Conservation (phyloP, 1,140 invertebrate species). For the Anastrepha ludens region DNA sequence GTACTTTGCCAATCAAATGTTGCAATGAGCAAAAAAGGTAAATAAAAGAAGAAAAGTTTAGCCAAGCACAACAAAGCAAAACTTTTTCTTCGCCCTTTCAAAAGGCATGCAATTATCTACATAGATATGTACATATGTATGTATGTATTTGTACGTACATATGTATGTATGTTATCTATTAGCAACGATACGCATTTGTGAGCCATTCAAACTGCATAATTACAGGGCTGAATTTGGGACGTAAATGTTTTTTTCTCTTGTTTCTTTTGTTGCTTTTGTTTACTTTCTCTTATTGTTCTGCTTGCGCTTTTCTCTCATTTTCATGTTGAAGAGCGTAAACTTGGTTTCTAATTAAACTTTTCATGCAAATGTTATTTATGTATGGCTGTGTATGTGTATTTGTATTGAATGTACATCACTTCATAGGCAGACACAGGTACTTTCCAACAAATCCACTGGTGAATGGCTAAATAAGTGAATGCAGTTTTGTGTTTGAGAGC, state of each 20-base stretch:
- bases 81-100: not conserved
- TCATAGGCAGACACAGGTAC: no score
- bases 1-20: constrained; percentile 14
- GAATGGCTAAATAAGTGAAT: not conserved
- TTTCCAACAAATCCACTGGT: no score
- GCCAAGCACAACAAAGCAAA: not conserved
- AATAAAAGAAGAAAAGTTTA: not conserved
- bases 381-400: no score
- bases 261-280: not conserved
- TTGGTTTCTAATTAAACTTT: constrained; percentile 16
- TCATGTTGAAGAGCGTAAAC: not conserved
- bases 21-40: not conserved
- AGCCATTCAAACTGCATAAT: constrained; percentile 15
- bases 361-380: not conserved
- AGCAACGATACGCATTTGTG: not conserved
- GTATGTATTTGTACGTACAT: not conserved
- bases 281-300: not conserved
- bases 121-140: not conserved
- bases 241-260: not conserved
- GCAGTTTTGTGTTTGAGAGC: not conserved
- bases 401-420: no score
- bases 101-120: not conserved
- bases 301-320: not conserved
- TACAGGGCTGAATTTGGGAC: not conserved
- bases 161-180: not conserved